A percentile compares a stretch with the other conserved stretches of the same genome.
Evolutionary conservation across 2,113 vertebrate species (phyloP).

Genomic region (Chitala chitala): DNA sequence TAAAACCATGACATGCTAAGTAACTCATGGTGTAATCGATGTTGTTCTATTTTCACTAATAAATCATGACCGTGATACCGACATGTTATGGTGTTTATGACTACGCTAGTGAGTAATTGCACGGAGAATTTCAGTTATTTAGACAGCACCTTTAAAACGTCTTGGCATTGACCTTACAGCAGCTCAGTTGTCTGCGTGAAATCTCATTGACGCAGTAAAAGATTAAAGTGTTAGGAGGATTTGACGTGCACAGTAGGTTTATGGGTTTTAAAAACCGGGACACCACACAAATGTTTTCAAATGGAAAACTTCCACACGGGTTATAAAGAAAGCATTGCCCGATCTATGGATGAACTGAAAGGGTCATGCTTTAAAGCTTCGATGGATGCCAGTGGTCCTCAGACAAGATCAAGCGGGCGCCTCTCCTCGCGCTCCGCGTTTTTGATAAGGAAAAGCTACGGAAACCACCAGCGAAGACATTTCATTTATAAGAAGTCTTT

Average conservation of each 20-base stretch:
- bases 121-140: not conserved
- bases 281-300: not conserved
- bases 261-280: not conserved
- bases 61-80: too few relatives aligned
- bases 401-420: not conserved
- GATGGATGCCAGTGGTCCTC: not conserved
- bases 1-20: too few relatives aligned
- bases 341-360: not conserved
- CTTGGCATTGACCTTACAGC: not conserved
- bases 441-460: conserved; percentile 22
- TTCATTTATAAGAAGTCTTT: conserved; percentile 24
- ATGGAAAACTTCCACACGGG: not conserved
- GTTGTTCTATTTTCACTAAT: too few relatives aligned
- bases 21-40: too few relatives aligned
- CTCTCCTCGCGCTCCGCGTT: not conserved
- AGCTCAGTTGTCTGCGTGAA: conserved; percentile 27
- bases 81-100: too few relatives aligned
- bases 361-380: not conserved
- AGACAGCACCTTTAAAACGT: not conserved
- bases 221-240: conserved; percentile 39
- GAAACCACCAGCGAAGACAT: conserved; percentile 29
- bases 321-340: not conserved
- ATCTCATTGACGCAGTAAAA: conserved; percentile 39
- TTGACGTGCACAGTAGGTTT: conserved; percentile 29
- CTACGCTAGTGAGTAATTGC: not conserved